phyloP scores from a whole-genome alignment of 2,113 vertebrate genomes.

The Paramormyrops kingsleyae region DNA sequence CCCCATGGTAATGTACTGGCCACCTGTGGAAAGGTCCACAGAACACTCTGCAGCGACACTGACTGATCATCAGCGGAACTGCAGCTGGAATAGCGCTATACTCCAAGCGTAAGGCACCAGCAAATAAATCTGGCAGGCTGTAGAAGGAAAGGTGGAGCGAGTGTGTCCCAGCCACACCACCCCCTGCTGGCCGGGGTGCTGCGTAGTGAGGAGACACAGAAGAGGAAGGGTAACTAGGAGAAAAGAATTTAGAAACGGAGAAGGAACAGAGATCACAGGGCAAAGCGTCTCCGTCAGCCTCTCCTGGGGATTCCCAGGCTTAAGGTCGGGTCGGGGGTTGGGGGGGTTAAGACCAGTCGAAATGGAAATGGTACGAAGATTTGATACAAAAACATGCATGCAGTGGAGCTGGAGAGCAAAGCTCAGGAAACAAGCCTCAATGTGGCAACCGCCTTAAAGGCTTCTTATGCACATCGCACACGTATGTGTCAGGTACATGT shows the following conservation, averaged over 20 bases:
- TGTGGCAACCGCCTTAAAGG: background rate
- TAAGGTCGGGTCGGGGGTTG: background rate
- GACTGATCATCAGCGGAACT: background rate
- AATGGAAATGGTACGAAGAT: background rate
- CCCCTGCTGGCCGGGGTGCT: background rate
- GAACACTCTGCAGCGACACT: background rate
- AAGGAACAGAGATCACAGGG: background rate
- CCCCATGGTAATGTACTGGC: background rate
- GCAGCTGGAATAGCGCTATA: background rate
- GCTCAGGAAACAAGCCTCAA: background rate
- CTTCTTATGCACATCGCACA: background rate
- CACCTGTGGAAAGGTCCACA: background rate
- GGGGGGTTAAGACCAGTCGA: background rate
- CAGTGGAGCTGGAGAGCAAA: background rate
- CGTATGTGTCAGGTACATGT: background rate
- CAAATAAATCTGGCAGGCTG: background rate
- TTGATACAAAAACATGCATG: conserved; percentile 2
- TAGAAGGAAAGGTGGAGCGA: background rate
- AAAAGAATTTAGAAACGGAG: background rate
- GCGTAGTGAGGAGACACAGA: background rate
- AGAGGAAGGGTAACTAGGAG: background rate
- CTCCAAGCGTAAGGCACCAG: background rate
- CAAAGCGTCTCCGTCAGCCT: background rate
- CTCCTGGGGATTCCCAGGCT: background rate
- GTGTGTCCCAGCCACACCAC: background rate